Conservation (phyloP, 2,888 invertebrate species). For the Heliconius aoede region DNA sequence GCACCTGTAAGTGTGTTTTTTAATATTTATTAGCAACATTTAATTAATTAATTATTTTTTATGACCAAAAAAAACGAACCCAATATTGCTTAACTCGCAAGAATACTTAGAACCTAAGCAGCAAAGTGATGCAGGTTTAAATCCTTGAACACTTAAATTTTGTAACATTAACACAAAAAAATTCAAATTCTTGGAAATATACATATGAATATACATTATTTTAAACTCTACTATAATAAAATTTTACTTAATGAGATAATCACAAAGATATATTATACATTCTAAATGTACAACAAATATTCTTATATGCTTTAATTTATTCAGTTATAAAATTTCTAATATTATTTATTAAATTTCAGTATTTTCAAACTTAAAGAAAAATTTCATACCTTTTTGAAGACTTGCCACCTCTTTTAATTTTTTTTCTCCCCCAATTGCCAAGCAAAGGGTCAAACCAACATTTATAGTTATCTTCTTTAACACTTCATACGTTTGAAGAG, state of each 20-base stretch:
- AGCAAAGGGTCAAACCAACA: slow-evolving; percentile 91
- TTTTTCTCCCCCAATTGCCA: slow-evolving; percentile 97
- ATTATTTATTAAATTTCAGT: too few species aligned
- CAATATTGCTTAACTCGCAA: too few species aligned
- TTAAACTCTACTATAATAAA: too few species aligned
- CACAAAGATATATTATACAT: too few species aligned
- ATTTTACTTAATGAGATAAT: too few species aligned
- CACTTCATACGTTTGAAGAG: slow-evolving; percentile 97
- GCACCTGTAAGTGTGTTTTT: slow-evolving; percentile 80
- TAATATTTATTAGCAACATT: not conserved
- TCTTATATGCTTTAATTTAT: not conserved
- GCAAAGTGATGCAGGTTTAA: too few species aligned
- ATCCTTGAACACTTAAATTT: too few species aligned
- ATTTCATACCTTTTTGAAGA: slow-evolving; percentile 87
- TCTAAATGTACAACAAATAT: not conserved
- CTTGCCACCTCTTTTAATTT: slow-evolving; percentile 93
- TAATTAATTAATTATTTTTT: not conserved
- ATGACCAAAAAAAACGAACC: too few species aligned
- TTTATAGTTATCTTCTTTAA: slow-evolving; percentile 92
- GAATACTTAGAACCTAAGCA: too few species aligned
- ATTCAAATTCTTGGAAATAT: too few species aligned
- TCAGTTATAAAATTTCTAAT: not conserved
- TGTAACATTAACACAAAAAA: too few species aligned
- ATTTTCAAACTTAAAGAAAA: not conserved
- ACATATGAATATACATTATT: too few species aligned